Conservation (phyloP, 2,797 vertebrate species). For the Brachyrhaphis roseni region DNA sequence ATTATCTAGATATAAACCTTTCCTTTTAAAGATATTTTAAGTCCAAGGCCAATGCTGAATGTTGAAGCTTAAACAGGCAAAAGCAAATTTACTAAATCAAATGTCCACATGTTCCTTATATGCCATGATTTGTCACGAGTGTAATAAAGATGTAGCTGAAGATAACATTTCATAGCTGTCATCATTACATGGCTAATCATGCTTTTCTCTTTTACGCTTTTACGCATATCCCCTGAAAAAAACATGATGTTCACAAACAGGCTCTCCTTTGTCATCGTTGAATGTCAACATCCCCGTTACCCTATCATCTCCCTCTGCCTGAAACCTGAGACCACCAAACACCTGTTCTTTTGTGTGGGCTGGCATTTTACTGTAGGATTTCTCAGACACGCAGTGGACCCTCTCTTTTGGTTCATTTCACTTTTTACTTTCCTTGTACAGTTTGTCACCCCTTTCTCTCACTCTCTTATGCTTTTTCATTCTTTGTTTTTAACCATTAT, state of each 20-base stretch:
- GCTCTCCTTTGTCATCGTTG: slow-evolving; percentile 73
- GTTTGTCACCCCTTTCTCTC: slow-evolving; percentile 28
- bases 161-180: slow-evolving; percentile 71
- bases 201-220: slow-evolving; percentile 69
- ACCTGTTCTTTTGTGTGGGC: slow-evolving; percentile 85
- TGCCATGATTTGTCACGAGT: slow-evolving; percentile 44
- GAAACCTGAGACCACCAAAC: slow-evolving; percentile 83
- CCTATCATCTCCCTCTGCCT: slow-evolving; percentile 67
- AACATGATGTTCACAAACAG: slow-evolving; percentile 75
- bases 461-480: slow-evolving; percentile 4
- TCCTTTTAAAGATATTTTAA: slow-evolving; percentile 35
- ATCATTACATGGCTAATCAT: slow-evolving; percentile 61
- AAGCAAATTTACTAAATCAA: slow-evolving; percentile 15
- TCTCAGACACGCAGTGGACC: slow-evolving; percentile 68
- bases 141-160: slow-evolving; percentile 55
- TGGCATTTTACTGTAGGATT: slow-evolving; percentile 77
- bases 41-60: slow-evolving; percentile 4
- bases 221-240: slow-evolving; percentile 72
- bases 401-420: slow-evolving; percentile 40
- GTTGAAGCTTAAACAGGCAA: not conserved
- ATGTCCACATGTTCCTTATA: not conserved
- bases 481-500: slow-evolving; percentile 49
- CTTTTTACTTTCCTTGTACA: slow-evolving; percentile 42
- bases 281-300: slow-evolving; percentile 82
- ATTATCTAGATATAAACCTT: slow-evolving; percentile 42